Base-by-base conservation (phyloP, 2,113 vertebrate species). In the Polyodon spathula region DNA sequence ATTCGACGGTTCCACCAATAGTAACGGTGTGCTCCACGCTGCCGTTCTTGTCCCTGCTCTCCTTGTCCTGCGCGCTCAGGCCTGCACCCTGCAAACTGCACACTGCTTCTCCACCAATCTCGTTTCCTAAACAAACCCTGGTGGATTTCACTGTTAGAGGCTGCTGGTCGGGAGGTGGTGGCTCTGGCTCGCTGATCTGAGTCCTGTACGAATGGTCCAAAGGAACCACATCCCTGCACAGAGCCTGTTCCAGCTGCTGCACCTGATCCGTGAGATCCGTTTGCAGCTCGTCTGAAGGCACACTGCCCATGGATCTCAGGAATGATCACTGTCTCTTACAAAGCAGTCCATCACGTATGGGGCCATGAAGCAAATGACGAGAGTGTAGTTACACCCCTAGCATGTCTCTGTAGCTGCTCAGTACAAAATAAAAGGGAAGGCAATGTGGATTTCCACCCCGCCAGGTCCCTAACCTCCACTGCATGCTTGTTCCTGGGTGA, bases 401-500 rank as follows among this genome's bases (percentile, higher is more conserved):
- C n/a, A n/a, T n/a, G n/a, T n/a, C n/a, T n/a, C n/a, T n/a, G n/a
- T n/a, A n/a, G n/a, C n/a, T n/a, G n/a, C n/a, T n/a, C n/a, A n/a
- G n/a, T n/a, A n/a, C n/a, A n/a, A n/a, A n/a, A n/a, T n/a, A n/a
- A n/a, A n/a, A n/a, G n/a, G n/a, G n/a, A n/a, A n/a, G n/a, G n/a
- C n/a, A n/a, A n/a, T n/a, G n/a, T n/a, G n/a, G n/a, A 14, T 50
- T 50, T 12, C 46, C 5, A 12, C 1, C 56, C 5, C n/a, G 8
- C 8, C 12, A 8, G 38, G n/a, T n/a, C n/a, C 41, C 37, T 77
- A 68, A 88, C 86, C 82, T 84, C 86, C 72, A 83, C 75, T 66
- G 77, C 82, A 41, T 80, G 73, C 4, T 76, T 66, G 1, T 75
- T 86, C 69, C 86, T 86, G 39, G 71, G 75, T 62, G 73, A n/a